A percentile compares a stretch with the other conserved stretches of the same genome.
These are phyloP conservation scores for Sphaerodactylus townsendi DNA, from an alignment of 2,113 vertebrate genomes.

Conservation along the genomic window DNA sequence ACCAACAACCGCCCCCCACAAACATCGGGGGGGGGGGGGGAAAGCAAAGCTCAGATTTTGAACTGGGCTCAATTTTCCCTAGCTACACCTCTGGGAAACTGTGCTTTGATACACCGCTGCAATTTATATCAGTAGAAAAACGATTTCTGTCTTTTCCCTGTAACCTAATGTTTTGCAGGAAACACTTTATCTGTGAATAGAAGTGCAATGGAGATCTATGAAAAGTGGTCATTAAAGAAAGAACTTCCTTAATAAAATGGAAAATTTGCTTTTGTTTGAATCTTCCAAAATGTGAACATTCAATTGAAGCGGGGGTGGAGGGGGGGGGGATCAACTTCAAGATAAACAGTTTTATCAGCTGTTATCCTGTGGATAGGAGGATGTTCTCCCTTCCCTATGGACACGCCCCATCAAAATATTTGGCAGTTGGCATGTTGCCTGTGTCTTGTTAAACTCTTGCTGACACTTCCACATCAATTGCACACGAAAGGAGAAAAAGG, in stretches of 20 bases:
- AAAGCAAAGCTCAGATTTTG: too few species aligned
- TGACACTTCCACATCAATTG: slow-evolving; percentile 21
- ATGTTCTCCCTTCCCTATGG: slow-evolving; percentile 26
- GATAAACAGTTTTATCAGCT: slow-evolving; percentile 38
- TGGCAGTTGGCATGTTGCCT: slow-evolving; percentile 42
- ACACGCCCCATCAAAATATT: slow-evolving; percentile 11
- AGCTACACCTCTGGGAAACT: too few species aligned
- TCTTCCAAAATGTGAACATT: slow-evolving; percentile 10
- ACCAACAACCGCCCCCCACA: too few species aligned
- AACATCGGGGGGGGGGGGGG: too few species aligned
- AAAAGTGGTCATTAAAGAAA: neutral
- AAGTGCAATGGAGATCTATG: neutral
- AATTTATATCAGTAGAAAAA: too few species aligned
- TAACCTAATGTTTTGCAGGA: neutral
- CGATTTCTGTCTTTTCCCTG: neutral
- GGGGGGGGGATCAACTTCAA: slow-evolving; percentile 21
- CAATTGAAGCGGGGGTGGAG: neutral
- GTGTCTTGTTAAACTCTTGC: slow-evolving; percentile 50
- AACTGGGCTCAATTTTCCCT: too few species aligned
- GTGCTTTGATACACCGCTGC: too few species aligned
- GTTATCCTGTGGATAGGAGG: fast-evolving
- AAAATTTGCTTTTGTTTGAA: slow-evolving; percentile 4
- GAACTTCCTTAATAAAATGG: neutral
- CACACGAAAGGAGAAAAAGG: slow-evolving; percentile 50
- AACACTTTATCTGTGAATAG: neutral